Base-by-base conservation (phyloP, 2,888 invertebrate species). In the Torymus tubicola region DNA sequence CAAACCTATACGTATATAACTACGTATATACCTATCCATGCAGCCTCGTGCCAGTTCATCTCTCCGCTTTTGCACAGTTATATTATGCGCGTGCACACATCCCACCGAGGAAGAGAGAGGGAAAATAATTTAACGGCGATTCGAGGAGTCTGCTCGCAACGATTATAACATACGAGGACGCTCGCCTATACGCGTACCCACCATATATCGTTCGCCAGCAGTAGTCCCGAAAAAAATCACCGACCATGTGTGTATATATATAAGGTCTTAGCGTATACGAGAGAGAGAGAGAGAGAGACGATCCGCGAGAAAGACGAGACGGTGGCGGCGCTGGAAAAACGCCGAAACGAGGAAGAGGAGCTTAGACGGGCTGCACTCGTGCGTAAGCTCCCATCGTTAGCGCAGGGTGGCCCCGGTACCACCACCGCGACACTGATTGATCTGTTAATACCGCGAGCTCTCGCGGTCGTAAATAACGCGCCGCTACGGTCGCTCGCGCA, bases 391-490 rank as follows among this genome's bases (percentile, higher is more conserved):
- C 52, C 71, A 70, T 78, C 72, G 31, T 64, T 69, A 63, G 63
- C 63, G 21, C 16, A 53, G 73, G 57, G 63, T 68, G 53, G 63
- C 53, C 60, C n/a, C 31, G 4, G 42, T n/a, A n/a, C n/a, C 4
- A 31, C 31, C 31, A 8, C 5, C 64, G 61, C 72, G 74, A 70
- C 74, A 70, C 60, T 80, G 74, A 80, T 70, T 70, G 74, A 80
- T 80, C 70, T 60, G 58, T 80, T 80, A 70, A 80, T 80, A 74
- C 58, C 42, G 42, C 52, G 67, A 67, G 67, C 16, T 69, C 53
- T 16, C 55, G 21, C 13, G 18, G 18, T 42, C 18, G 60, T 60
- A 72, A 57, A 53, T 61, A 60, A 76, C 55, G 57, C 18, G 13
- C 52, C 24, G 31, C 31, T 31, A 31, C 31, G 31, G 31, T 5